Evolutionary conservation across 2,797 vertebrate species (phyloP), one percentile per base, ranked within the genome.

Genomic region (Lates japonicus): DNA sequence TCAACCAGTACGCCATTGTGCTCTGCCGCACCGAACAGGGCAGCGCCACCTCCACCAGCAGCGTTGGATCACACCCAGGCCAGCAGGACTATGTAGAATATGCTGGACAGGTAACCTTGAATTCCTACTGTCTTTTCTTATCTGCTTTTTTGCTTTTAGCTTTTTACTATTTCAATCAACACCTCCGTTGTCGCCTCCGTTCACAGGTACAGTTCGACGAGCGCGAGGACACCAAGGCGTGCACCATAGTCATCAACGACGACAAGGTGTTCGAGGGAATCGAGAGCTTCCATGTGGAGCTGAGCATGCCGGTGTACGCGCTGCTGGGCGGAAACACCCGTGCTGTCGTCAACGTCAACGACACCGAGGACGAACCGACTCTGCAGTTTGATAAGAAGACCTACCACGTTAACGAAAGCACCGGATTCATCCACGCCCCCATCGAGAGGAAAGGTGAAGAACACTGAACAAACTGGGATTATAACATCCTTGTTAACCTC

Each of bases 171-270:
- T 11, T 12, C 22, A 22, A 52, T 3, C 1, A 6, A 25, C 13
- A n/a, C 5, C 12, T 12, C 51, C 1, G 0, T 19, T 19, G 2
- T 35, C 5, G 2, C 20, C 20, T 11, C 49, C 10, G 12, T 29
- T 39, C 11, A 33, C 92, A 99, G 98, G 98, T 99, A 1, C 98
- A 99, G 93, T 99, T 99, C 42, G 98, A 99, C 60, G 98, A 99
- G 81, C 89, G 94, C 11, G 98, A 99, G 87, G 97, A 98, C 89
- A 96, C 95, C 60, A 99, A 99, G 88, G 95, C 97, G 74, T 99
- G 98, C 93, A 97, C 96, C 88, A 93, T 99, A 0, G 1, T 96
- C 76, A 94, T 99, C 67, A 97, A 97, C 0, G 97, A 99, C 0
- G 98, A 99, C 29, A 67, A 88, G 0, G 82, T 98, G 75, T 99